Evolutionary conservation across 2,113 vertebrate genomes (phyloP).

Genomic region (Ophthalmolycus amberensis): DNA sequence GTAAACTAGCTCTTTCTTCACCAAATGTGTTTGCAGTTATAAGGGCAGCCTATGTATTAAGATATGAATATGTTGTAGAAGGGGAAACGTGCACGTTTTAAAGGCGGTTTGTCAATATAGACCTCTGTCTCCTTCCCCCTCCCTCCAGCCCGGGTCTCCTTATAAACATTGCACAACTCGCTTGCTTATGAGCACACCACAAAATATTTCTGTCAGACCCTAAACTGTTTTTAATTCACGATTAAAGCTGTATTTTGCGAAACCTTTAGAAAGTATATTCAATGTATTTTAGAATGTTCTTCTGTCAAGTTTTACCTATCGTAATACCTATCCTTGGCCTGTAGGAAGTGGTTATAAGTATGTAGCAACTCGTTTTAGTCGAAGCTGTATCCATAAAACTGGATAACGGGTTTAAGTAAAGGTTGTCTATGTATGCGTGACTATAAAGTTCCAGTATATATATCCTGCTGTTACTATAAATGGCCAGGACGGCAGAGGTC

Average conservation of each 20-base stretch:
- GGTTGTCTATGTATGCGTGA: slow-evolving; percentile 56
- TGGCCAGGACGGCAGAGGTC: slow-evolving; percentile 84
- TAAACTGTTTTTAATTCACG: neutral
- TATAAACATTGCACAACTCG: neutral
- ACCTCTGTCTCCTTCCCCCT: neutral
- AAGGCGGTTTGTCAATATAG: neutral
- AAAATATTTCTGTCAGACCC: neutral
- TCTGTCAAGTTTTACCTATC: neutral
- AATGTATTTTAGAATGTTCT: neutral
- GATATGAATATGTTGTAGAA: neutral
- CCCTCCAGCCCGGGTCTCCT: neutral
- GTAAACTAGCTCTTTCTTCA: neutral
- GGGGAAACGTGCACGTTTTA: neutral
- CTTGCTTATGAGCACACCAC: neutral
- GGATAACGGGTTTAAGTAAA: slow-evolving; percentile 31
- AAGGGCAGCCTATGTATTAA: no score
- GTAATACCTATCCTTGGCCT: neutral
- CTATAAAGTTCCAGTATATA: slow-evolving; percentile 82
- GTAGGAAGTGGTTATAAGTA: neutral
- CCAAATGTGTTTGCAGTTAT: no score
- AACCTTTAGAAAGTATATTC: neutral
- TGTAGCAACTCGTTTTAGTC: neutral
- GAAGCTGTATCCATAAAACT: neutral
- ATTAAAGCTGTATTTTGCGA: neutral
- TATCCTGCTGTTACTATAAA: slow-evolving; percentile 88